Evolutionary conservation across 2,888 invertebrate species (phyloP).

Genomic region (Dioctria rufipes): DNA sequence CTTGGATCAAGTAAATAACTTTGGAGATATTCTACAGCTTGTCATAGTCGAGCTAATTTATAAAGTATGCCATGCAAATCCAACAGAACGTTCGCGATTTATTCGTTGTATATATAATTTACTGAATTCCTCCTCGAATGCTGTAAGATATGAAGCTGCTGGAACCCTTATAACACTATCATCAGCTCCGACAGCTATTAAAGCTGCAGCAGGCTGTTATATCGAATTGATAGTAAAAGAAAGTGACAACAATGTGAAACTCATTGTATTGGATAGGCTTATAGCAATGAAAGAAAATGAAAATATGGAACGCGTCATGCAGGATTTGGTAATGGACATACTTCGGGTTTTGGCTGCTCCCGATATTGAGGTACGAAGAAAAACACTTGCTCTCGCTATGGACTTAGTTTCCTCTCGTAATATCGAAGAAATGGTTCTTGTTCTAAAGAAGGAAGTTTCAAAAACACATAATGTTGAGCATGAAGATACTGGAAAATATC

Average conservation of each 20-base stretch:
- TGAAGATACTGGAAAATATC: slow-evolving; percentile 96
- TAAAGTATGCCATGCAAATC: slow-evolving; percentile 98
- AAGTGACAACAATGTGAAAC: slow-evolving; percentile 99
- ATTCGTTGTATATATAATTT: slow-evolving; percentile 99
- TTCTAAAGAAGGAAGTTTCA: slow-evolving; percentile 93
- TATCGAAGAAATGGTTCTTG: slow-evolving; percentile 95
- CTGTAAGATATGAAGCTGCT: slow-evolving; percentile 98
- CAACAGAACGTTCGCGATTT: slow-evolving; percentile 94
- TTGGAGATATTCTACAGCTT: slow-evolving; percentile 97
- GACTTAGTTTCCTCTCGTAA: slow-evolving; percentile 93
- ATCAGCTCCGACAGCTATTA: slow-evolving; percentile 97
- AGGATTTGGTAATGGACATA: slow-evolving; percentile 97
- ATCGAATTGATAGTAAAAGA: slow-evolving; percentile 99
- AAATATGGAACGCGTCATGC: slow-evolving; percentile 87
- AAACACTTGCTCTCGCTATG: slow-evolving; percentile 87
- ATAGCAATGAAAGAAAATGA: slow-evolving; percentile 89
- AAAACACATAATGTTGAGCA: slow-evolving; percentile 92
- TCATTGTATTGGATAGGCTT: slow-evolving; percentile 96
- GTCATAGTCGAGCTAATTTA: slow-evolving; percentile 99
- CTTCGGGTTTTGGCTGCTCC: slow-evolving; percentile 92
- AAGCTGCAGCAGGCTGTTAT: slow-evolving; percentile 98
- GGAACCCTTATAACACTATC: slow-evolving; percentile 98
- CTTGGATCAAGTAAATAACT: slow-evolving; percentile 93
- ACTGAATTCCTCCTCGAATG: slow-evolving; percentile 94
- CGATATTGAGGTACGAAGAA: slow-evolving; percentile 94